Percentiles rank a stretch among this genome's conserved stretches.
Evolutionary conservation across 2,113 vertebrate genomes (phyloP).

Genomic region (Phoenicopterus ruber): DNA sequence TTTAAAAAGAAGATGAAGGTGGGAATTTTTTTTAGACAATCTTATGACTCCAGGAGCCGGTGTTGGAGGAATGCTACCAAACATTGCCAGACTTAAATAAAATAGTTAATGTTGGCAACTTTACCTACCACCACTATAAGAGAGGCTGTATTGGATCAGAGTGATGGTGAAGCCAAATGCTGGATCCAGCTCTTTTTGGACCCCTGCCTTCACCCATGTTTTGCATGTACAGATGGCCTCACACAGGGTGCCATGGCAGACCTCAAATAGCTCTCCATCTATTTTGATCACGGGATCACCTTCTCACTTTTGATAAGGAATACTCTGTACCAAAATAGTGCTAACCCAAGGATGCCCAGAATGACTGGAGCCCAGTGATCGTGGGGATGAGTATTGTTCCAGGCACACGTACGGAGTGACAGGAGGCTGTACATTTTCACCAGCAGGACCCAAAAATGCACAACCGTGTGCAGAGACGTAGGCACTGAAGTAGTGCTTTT

Average conservation of each 20-base stretch:
- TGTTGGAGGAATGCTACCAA: neutral
- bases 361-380: neutral
- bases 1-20: neutral
- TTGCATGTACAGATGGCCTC: neutral
- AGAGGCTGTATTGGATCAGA: neutral
- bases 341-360: neutral
- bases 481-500: neutral
- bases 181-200: neutral
- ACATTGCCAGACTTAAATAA: neutral
- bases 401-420: neutral
- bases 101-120: neutral
- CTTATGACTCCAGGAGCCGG: neutral
- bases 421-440: neutral
- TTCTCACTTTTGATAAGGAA: slow-evolving; percentile 8
- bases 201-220: neutral
- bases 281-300: neutral
- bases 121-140: neutral
- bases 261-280: neutral
- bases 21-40: neutral
- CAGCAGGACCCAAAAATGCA: neutral
- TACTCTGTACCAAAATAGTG: neutral
- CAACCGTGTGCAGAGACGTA: rapidly evolving
- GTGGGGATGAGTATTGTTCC: neutral
- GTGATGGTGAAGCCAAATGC: neutral
- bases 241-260: neutral